Base-by-base conservation (phyloP, 1,140 invertebrate species). In the Phocides pigmalion region DNA sequence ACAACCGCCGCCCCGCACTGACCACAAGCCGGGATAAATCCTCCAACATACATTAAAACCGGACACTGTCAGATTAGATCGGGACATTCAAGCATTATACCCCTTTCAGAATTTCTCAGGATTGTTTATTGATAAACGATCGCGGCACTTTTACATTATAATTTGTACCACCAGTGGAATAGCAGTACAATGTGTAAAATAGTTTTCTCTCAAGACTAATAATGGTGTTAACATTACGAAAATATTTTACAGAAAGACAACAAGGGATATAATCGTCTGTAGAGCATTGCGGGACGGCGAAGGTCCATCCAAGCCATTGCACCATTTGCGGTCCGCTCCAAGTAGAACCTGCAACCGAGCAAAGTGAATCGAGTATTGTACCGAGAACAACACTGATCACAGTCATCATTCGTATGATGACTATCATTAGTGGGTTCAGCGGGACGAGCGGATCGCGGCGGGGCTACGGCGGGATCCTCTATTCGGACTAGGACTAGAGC, bases 31-130 rank as follows among this genome's bases (percentile, higher is more conserved):
- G 9, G 0, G 3, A 50, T 35, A n/a, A 35, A 14, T 39, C 35
- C 35, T 39, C 35, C 35, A 14, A 14, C n/a, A 14, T 39, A 14
- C 35, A 14, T 39, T 39, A 39, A 39, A 14, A n/a, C 35, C 35
- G 2, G 4, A 39, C n/a, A 39, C 35, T n/a, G 32, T 14, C 35
- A 39, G 12, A 50, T 37, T 62, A 58, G 47, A 63, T 51, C 37
- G 32, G 61, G 58, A 47, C 17, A 8, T 68, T 17, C 20, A 15
- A 3, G n/a, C 35, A 35, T 63, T 41, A 51, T 9, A 35, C 22
- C 20, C 39, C 12, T 46, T 50, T 6, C 2, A 28, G 5, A 4
- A 28, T 8, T 28, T 28, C 25, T 4, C 6, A 32, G 28, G n/a
- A 32, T 32, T 6, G 28, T 32, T 32, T 0, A 32, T 32, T 32